Evolutionary conservation across 2,797 vertebrate species (phyloP).

Genomic region (Heterohyrax brucei): DNA sequence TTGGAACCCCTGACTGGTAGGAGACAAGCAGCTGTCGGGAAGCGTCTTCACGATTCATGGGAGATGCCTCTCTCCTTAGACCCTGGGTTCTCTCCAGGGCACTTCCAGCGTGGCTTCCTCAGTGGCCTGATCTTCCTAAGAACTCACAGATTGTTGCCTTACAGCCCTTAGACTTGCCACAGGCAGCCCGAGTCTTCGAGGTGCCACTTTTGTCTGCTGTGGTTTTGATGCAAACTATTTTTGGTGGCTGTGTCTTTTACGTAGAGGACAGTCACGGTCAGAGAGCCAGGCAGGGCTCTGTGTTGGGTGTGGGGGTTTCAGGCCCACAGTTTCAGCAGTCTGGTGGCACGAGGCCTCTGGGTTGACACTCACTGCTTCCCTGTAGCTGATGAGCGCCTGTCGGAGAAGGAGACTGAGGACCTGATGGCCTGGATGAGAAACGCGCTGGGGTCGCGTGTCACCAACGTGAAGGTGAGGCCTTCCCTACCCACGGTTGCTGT

Average conservation of each 20-base stretch:
- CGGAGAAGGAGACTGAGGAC: conserved; percentile 94
- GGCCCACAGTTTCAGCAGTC: not conserved
- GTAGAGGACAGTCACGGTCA: too few species aligned
- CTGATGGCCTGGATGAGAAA: conserved; percentile 98
- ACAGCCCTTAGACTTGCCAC: not conserved
- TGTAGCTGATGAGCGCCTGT: conserved; percentile 93
- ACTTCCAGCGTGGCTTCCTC: not conserved
- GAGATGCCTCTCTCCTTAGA: not conserved
- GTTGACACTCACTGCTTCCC: not conserved
- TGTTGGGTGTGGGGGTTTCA: not conserved
- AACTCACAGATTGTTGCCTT: not conserved
- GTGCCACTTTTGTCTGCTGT: not conserved
- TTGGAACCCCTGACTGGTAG: not conserved
- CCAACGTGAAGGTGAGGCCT: conserved; percentile 94
- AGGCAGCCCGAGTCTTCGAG: not conserved
- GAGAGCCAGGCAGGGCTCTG: not conserved
- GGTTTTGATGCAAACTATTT: not conserved
- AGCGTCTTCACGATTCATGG: not conserved
- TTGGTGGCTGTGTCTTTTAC: not conserved
- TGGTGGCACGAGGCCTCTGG: not conserved
- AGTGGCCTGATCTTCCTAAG: not conserved
- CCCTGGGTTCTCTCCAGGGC: not conserved
- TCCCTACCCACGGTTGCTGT: not conserved
- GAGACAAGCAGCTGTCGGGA: not conserved
- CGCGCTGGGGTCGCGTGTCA: conserved; percentile 93